Conservation (phyloP, 2,113 vertebrate species). For the Gnathonemus echidnorhynchus region DNA sequence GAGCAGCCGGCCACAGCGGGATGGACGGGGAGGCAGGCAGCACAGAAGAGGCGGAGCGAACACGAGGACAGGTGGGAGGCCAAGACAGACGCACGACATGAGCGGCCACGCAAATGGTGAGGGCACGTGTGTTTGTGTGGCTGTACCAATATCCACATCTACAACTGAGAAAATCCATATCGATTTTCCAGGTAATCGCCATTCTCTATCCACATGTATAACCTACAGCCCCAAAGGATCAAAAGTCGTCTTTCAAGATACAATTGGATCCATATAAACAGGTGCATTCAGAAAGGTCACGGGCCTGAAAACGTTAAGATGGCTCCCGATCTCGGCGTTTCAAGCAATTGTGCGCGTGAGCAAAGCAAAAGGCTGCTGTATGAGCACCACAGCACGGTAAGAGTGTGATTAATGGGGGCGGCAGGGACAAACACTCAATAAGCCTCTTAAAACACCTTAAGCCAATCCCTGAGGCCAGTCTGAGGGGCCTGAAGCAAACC, state of each 20-base stretch:
- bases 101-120: not conserved
- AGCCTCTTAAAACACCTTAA: not conserved
- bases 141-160: not conserved
- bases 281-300: not conserved
- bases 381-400: not conserved
- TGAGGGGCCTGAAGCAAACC: not conserved
- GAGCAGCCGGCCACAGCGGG: conserved; percentile 63
- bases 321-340: not conserved
- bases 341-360: not conserved
- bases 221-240: not conserved
- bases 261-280: not conserved
- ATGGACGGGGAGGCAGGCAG: conserved; percentile 19
- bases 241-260: not conserved
- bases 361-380: not conserved
- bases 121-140: not conserved
- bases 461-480: not conserved
- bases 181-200: not conserved
- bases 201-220: not conserved
- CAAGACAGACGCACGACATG: not conserved
- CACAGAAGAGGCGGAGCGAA: conserved; percentile 2
- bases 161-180: not conserved
- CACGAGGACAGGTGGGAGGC: not conserved
- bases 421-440: not conserved
- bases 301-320: not conserved
- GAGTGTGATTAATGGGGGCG: not conserved